Evolutionary conservation across 2,113 vertebrate genomes (phyloP).

Genomic region (Coptodon bakossiorum): DNA sequence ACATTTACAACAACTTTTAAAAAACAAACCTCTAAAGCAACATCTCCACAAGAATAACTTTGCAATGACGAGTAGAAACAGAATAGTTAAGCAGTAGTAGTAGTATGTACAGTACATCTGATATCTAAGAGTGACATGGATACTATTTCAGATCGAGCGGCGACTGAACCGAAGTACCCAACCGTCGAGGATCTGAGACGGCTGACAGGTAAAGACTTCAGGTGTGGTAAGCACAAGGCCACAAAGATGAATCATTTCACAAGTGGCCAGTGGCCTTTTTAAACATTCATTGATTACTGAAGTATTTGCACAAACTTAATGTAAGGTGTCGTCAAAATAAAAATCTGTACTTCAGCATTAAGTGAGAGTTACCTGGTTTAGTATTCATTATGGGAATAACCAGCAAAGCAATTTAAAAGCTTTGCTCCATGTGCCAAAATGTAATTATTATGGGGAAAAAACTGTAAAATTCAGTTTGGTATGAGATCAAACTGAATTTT

Average conservation of each 20-base stretch:
- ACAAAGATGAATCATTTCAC: neutral
- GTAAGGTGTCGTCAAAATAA: conserved; percentile 1
- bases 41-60: conserved; percentile 44
- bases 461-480: neutral
- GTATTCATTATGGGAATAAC: neutral
- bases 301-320: neutral
- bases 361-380: neutral
- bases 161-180: neutral
- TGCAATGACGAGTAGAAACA: conserved; percentile 48
- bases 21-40: conserved; percentile 40
- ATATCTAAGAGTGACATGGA: neutral
- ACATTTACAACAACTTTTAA: conserved; percentile 31
- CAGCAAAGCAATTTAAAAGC: neutral
- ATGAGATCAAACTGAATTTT: neutral
- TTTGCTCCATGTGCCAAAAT: neutral
- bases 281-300: neutral
- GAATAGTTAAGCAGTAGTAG: conserved; percentile 34
- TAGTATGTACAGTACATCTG: conserved; percentile 59
- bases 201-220: neutral
- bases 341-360: neutral
- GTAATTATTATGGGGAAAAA: neutral
- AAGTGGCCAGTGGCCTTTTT: neutral
- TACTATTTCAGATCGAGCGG: neutral
- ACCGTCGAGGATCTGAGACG: neutral
- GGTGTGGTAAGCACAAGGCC: conserved; percentile 14